A percentile compares a stretch with the other conserved stretches of the same genome.
These are phyloP conservation scores for Drosophila acutilabella DNA, from an alignment of 2,888 invertebrate genomes.

Conservation along the genomic window DNA sequence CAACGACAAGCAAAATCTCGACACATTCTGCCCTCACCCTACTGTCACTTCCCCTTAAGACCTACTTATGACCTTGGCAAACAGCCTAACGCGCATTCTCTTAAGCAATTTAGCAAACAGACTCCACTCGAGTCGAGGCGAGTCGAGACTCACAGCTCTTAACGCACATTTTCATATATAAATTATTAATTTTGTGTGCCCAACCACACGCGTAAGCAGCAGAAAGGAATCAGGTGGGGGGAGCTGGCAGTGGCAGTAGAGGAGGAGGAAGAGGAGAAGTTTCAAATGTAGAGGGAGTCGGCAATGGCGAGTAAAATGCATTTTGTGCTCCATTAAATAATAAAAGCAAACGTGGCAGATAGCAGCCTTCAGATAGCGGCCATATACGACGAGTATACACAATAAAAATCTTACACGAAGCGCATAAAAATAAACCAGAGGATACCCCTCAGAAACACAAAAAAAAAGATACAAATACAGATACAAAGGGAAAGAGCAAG, in stretches of 20 bases:
- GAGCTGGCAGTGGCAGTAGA: slow-evolving; percentile 30
- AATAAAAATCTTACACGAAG: slow-evolving; percentile 81
- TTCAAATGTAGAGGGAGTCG: background rate
- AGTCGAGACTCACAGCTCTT: slow-evolving; percentile 70
- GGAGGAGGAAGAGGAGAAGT: background rate
- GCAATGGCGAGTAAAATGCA: slow-evolving; percentile 78
- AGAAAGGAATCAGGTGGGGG: background rate
- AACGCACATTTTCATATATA: slow-evolving; percentile 84
- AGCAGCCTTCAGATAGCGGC: slow-evolving; percentile 65
- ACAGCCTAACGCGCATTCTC: slow-evolving; percentile 72
- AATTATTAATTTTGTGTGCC: slow-evolving; percentile 82
- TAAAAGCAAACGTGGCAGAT: slow-evolving; percentile 81
- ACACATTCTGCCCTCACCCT: slow-evolving; percentile 21
- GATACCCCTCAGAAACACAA: slow-evolving; percentile 29
- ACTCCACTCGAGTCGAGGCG: slow-evolving; percentile 53
- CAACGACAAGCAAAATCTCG: slow-evolving; percentile 59
- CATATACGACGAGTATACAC: slow-evolving; percentile 68
- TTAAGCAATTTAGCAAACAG: slow-evolving; percentile 80
- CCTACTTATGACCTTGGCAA: slow-evolving; percentile 81
- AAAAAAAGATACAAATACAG: slow-evolving; percentile 10
- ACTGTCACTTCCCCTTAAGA: slow-evolving; percentile 36
- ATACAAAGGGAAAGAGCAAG: slow-evolving; percentile 7
- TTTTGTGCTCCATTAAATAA: slow-evolving; percentile 83
- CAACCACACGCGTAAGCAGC: slow-evolving; percentile 53
- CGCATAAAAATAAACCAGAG: slow-evolving; percentile 77